These are phyloP conservation scores for Pseudochromis fuscus DNA, from an alignment of 2,797 vertebrate species.

Conservation along the genomic window DNA sequence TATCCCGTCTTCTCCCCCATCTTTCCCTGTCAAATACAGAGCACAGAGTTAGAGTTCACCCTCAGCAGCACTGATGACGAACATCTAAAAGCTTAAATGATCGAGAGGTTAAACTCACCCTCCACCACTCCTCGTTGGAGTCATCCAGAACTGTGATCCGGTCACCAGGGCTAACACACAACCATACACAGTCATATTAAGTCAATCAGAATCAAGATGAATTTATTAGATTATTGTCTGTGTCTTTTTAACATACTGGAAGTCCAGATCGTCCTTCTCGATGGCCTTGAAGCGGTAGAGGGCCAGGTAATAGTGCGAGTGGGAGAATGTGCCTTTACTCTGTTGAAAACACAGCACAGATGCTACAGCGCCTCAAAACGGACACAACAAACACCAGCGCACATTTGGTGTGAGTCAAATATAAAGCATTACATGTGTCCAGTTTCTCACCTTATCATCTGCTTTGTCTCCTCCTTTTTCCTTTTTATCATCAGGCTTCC, in stretches of 20 bases:
- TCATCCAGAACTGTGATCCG: conserved; percentile 96
- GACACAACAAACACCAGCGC: neutral
- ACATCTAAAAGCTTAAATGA: neutral
- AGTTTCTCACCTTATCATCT: conserved; percentile 91
- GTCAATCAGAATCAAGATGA: neutral
- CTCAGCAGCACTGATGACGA: neutral
- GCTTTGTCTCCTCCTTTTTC: conserved; percentile 89
- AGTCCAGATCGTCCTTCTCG: conserved; percentile 97
- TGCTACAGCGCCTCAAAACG: neutral
- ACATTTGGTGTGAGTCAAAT: neutral
- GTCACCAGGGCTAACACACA: conserved; percentile 90
- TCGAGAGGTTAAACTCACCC: conserved; percentile 82
- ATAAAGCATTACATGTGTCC: no score
- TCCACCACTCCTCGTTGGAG: conserved; percentile 99
- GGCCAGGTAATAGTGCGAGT: conserved; percentile 94
- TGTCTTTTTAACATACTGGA: conserved; percentile 87
- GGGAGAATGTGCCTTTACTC: conserved; percentile 89
- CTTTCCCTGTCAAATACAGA: conserved; percentile 76
- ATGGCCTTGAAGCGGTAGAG: conserved; percentile 97
- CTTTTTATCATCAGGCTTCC: conserved; percentile 92
- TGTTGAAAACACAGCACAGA: conserved; percentile 72
- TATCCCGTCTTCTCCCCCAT: conserved; percentile 85
- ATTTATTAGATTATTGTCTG: conserved; percentile 2
- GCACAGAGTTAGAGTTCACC: conserved; percentile 4
- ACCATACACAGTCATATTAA: conserved; percentile 14